Evolutionary conservation across 1,140 invertebrate species (phyloP).

Genomic region (Drosophila nebulosa): DNA sequence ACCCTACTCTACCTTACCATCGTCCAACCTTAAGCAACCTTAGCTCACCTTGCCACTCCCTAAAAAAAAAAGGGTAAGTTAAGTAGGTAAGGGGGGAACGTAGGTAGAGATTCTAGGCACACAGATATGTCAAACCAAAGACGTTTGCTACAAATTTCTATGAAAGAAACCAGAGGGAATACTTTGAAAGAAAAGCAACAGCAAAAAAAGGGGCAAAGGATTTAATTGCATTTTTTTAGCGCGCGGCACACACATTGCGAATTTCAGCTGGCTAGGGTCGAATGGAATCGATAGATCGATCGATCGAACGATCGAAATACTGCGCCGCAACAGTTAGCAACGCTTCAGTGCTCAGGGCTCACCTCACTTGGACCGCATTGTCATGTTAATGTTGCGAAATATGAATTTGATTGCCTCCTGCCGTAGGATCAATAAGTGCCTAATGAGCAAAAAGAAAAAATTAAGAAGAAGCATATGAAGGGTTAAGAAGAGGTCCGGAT

Average conservation of each 20-base stretch:
- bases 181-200: neutral
- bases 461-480: conserved; percentile 15
- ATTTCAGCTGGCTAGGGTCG: conserved; percentile 55
- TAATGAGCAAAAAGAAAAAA: conserved; percentile 48
- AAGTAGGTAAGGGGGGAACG: neutral
- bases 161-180: conserved; percentile 8
- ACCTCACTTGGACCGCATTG: conserved; percentile 34
- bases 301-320: conserved; percentile 44
- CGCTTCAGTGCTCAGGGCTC: conserved; percentile 59
- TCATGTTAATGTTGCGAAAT: conserved; percentile 75
- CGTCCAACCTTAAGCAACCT: conserved; percentile 27
- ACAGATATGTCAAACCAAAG: conserved; percentile 46
- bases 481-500: conserved; percentile 11
- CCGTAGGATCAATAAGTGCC: conserved; percentile 62
- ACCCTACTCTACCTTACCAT: conserved; percentile 68
- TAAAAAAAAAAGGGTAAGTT: conserved; percentile 28
- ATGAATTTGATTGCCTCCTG: conserved; percentile 71
- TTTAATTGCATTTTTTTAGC: conserved; percentile 78
- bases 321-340: conserved; percentile 59
- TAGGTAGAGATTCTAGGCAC: conserved; percentile 9
- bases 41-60: conserved; percentile 58
- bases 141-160: conserved; percentile 72
- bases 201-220: conserved; percentile 45
- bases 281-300: conserved; percentile 34
- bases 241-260: conserved; percentile 70